phyloP scores from a whole-genome alignment of 2,888 invertebrate species.

The Apodemia zela region DNA sequence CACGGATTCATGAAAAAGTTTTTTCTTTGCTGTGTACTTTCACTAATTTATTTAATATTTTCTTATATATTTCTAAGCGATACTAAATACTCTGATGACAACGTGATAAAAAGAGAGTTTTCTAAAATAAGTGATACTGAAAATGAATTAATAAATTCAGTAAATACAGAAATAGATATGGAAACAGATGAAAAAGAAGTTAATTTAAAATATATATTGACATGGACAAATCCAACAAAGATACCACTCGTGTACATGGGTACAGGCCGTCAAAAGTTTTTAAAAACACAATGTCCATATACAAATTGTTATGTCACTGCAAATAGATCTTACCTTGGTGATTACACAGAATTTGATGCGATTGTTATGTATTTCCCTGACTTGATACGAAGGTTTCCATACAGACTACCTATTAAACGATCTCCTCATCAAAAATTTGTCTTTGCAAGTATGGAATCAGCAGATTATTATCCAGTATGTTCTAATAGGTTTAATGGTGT shows the following conservation, averaged over 20 bases:
- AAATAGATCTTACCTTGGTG: slow-evolving; percentile 39
- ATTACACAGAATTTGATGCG: slow-evolving; percentile 50
- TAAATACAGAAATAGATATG: neutral
- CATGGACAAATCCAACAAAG: slow-evolving; percentile 44
- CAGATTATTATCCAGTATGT: slow-evolving; percentile 45
- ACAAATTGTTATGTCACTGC: slow-evolving; percentile 55
- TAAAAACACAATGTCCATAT: slow-evolving; percentile 45
- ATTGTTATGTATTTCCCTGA: slow-evolving; percentile 53
- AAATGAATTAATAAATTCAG: neutral
- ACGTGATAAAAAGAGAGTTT: slow-evolving; percentile 9
- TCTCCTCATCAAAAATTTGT: slow-evolving; percentile 53
- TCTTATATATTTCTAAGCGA: slow-evolving; percentile 30
- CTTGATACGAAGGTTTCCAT: slow-evolving; percentile 30
- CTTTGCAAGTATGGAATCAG: slow-evolving; percentile 55
- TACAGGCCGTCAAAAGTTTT: slow-evolving; percentile 40
- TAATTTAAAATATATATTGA: slow-evolving; percentile 46
- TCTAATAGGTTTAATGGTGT: slow-evolving; percentile 39
- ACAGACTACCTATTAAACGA: slow-evolving; percentile 41
- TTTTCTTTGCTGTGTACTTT: slow-evolving; percentile 26
- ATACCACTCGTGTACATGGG: slow-evolving; percentile 49
- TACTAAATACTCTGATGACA: slow-evolving; percentile 21
- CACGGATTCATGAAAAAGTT: slow-evolving; percentile 27
- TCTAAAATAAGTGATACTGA: neutral
- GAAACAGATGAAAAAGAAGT: neutral
- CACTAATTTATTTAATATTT: slow-evolving; percentile 23